Evolutionary conservation across 2,888 invertebrate genomes (phyloP).

Genomic region (Prenolepis imparis): DNA sequence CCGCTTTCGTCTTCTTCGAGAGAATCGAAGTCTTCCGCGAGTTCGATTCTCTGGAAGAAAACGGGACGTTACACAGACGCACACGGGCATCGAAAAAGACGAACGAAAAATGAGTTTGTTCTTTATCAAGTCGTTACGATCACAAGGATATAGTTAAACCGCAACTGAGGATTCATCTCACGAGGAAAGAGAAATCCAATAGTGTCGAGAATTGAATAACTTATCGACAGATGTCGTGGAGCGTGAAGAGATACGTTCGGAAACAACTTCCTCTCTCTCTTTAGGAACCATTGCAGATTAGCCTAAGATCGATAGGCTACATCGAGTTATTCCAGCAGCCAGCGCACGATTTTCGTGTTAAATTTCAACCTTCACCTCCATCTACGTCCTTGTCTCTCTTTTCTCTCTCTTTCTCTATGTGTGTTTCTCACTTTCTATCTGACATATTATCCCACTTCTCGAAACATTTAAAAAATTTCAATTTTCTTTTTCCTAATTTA

Average conservation of each 20-base stretch:
- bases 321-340: slow-evolving; percentile 42
- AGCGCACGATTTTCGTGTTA: slow-evolving; percentile 51
- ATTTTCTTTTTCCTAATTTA: not conserved
- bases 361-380: slow-evolving; percentile 46
- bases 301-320: slow-evolving; percentile 63
- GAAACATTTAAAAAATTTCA: not conserved
- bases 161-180: slow-evolving; percentile 52
- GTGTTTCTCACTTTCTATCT: not conserved
- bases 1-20: not conserved
- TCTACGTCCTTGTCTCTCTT: slow-evolving; percentile 15
- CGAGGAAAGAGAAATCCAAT: slow-evolving; percentile 72
- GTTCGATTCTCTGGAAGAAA: not conserved
- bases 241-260: slow-evolving; percentile 70
- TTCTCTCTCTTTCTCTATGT: not conserved
- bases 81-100: not conserved
- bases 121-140: slow-evolving; percentile 11
- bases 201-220: slow-evolving; percentile 74
- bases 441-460: not conserved
- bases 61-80: not conserved
- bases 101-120: slow-evolving; percentile 24
- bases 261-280: slow-evolving; percentile 72
- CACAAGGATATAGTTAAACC: slow-evolving; percentile 56
- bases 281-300: slow-evolving; percentile 63
- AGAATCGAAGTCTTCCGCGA: not conserved
- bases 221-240: slow-evolving; percentile 76